Evolutionary conservation across 2,113 vertebrate genomes (phyloP).

Genomic region (Macquaria australasica): DNA sequence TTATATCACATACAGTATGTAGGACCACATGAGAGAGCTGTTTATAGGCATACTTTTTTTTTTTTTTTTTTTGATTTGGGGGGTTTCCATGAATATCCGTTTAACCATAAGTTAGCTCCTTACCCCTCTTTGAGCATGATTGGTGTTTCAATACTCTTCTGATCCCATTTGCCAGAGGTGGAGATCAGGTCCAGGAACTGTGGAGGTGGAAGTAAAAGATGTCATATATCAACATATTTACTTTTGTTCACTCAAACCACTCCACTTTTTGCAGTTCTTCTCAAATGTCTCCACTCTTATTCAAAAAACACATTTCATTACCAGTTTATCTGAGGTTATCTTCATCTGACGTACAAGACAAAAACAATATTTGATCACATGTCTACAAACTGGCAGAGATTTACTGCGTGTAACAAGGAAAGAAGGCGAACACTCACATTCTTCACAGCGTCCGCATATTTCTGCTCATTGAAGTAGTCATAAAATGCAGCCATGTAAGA

Average conservation of each 20-base stretch:
- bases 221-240: slow-evolving; percentile 7
- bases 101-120: slow-evolving; percentile 54
- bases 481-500: slow-evolving; percentile 98
- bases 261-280: neutral
- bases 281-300: neutral
- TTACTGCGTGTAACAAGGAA: neutral
- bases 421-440: slow-evolving; percentile 88
- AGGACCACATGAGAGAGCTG: neutral
- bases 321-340: neutral
- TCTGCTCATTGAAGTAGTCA: slow-evolving; percentile 98
- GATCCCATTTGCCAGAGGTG: slow-evolving; percentile 95
- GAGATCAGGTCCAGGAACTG: slow-evolving; percentile 99
- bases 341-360: slow-evolving; percentile 2
- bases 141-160: slow-evolving; percentile 95
- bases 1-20: neutral
- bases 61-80: neutral
- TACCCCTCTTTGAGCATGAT: slow-evolving; percentile 99
- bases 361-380: neutral
- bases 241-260: neutral
- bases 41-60: neutral
- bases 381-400: slow-evolving; percentile 18
- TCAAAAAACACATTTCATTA: neutral
- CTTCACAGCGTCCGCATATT: slow-evolving; percentile 97
- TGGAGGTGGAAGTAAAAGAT: slow-evolving; percentile 43
- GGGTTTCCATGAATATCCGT: neutral